These are phyloP conservation scores for Alectoris magna DNA, from an alignment of 2,797 vertebrate species.

Conservation along the genomic window DNA sequence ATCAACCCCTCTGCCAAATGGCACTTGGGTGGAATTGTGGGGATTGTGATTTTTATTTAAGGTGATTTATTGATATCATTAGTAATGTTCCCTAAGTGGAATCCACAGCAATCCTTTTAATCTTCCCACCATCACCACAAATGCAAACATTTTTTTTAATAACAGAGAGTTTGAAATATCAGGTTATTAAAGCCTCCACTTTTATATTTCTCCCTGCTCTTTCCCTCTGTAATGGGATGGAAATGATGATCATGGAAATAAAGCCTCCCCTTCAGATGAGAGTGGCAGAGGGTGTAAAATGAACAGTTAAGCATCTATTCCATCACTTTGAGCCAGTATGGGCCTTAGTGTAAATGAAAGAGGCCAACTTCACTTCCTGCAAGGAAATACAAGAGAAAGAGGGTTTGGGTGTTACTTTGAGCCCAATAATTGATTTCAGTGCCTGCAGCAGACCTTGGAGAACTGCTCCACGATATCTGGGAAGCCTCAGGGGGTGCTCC, in stretches of 20 bases:
- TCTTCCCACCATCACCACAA: conserved; percentile 30
- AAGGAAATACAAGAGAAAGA: background rate
- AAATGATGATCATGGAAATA: conserved; percentile 54
- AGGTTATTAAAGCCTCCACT: conserved; percentile 48
- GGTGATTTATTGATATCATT: conserved; percentile 62
- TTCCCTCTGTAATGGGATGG: conserved; percentile 22
- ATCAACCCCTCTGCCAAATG: conserved; percentile 55
- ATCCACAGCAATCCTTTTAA: conserved; percentile 55
- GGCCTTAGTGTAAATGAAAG: conserved; percentile 31
- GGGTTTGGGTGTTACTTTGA: background rate
- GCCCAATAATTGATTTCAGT: background rate
- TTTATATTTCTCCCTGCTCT: background rate
- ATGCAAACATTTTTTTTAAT: conserved; percentile 56
- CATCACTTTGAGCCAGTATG: conserved; percentile 19
- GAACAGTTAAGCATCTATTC: conserved; percentile 50
- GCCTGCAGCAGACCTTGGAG: background rate
- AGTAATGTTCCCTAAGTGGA: conserved; percentile 38
- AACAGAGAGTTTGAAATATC: conserved; percentile 49
- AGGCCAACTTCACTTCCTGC: background rate
- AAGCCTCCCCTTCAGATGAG: conserved; percentile 33
- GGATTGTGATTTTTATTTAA: conserved; percentile 64
- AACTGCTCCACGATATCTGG: background rate
- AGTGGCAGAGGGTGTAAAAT: conserved; percentile 23
- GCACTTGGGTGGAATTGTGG: conserved; percentile 41
- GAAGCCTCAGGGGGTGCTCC: background rate